A percentile compares a stretch with the other conserved stretches of the same genome.
Conservation (phyloP, 2,797 vertebrate genomes). For the Eleutherodactylus coqui region DNA sequence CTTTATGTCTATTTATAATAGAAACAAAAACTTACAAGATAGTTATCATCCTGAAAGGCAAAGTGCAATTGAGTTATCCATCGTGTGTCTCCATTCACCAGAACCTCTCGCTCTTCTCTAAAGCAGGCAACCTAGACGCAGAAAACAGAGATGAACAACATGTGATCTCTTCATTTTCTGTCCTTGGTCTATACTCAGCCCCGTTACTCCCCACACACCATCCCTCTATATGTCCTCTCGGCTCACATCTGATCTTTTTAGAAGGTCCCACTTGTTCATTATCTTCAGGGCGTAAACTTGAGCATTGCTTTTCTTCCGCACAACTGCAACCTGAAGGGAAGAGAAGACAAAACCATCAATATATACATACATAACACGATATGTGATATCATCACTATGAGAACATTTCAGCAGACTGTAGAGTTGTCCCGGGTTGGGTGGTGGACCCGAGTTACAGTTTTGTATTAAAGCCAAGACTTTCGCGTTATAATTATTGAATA, state of each 20-base stretch:
- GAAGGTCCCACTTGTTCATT: conserved; percentile 90
- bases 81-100: conserved; percentile 82
- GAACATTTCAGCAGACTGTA: neutral
- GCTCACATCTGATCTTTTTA: conserved; percentile 81
- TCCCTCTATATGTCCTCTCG: conserved; percentile 27
- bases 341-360: neutral
- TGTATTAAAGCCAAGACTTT: neutral
- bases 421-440: neutral
- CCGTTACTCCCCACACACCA: conserved; percentile 32
- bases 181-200: neutral
- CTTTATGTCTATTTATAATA: neutral
- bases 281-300: conserved; percentile 88
- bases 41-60: conserved; percentile 89
- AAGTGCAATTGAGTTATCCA: conserved; percentile 91
- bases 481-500: neutral
- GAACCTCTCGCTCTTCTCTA: conserved; percentile 86
- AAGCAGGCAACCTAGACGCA: conserved; percentile 81
- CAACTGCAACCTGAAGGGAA: conserved; percentile 80
- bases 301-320: conserved; percentile 79
- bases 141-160: conserved; percentile 7
- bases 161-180: neutral
- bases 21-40: conserved; percentile 76
- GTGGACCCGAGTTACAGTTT: neutral
- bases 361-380: neutral
- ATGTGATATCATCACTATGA: neutral